Base-by-base conservation (phyloP, 2,888 invertebrate genomes). In the Spicauda simplicius region DNA sequence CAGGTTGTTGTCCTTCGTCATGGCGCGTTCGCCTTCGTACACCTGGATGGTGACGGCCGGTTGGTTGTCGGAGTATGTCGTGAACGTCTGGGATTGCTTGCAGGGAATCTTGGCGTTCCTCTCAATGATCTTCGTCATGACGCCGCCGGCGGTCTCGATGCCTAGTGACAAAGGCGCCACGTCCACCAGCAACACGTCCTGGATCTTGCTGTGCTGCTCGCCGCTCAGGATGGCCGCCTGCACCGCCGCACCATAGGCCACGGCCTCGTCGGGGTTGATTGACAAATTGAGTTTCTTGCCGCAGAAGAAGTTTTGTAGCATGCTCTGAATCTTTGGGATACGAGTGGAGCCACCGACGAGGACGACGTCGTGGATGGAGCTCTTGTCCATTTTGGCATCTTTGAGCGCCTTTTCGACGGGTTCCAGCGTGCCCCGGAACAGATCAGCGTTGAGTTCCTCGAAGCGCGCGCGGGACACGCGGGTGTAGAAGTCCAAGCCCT, bases 21-120 rank as follows among this genome's bases (percentile, higher is more conserved):
- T 95, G n/a, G 96, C 95, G 58, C 97, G 92, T 84, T 97, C 97
- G 11, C 97, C 97, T 81, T 97, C 96, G 77, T 94, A 95, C 18
- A 96, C 96, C 83, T 96, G 95, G 60, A 97, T 94, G 18, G 95
- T 95, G 25, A 97, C 96, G 0, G 95, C 96, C 0, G 96, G 94
- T 82, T 97, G 97, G 84, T 97, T 97, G 88, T 97, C 97, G 0
- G 96, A 86, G 81, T 96, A 97, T 0, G 97, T 97, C 16, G 97
- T 96, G 88, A 97, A 97, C 0, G 94, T 95, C 81, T 96, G 95
- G 0, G 95, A 91, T 80, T 96, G 95, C 78, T 95, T 96, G 88
- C 95, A 95, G 0, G 96, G 96, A 71, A 96, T 96, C 76, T 95
- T 93, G 6, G 94, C 88, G 80, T 96, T 96, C 73, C 97, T 91